Conservation (phyloP, 2,113 vertebrate genomes). For the human region GRCh38 chr4:57675501-57676000, state of each 20-base stretch:
- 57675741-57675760: background rate
- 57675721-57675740: background rate
- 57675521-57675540: background rate
- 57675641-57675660: background rate
- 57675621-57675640: background rate
- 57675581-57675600: background rate
- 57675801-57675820: background rate
- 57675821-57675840: background rate
- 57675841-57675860: background rate
- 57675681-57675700: too few species aligned
- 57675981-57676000: conserved; percentile 28
- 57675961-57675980: background rate
- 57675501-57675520: background rate
- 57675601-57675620: background rate
- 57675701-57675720: background rate
- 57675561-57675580: background rate
- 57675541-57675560: background rate
- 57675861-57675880: background rate
- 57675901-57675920: background rate
- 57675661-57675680: background rate
- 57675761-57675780: background rate
- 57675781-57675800: background rate
- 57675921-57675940: background rate
- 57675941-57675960: background rate
- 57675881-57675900: background rate